These are phyloP conservation scores for Atethmia centrago DNA, from an alignment of 2,888 invertebrate species.

Conservation along the genomic window DNA sequence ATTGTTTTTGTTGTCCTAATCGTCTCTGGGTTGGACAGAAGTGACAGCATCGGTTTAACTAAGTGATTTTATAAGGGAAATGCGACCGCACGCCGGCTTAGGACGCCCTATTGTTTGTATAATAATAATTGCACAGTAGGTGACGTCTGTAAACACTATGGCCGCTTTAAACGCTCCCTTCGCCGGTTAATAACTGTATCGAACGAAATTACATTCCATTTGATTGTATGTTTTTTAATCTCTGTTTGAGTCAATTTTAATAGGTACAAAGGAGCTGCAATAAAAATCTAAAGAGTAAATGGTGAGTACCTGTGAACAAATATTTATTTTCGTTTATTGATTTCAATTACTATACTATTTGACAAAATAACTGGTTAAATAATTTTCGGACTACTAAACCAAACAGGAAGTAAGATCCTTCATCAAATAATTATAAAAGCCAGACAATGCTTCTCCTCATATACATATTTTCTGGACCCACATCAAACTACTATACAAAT, in stretches of 20 bases:
- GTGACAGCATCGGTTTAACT: constrained; percentile 79
- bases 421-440: background rate
- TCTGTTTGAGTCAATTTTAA: constrained; percentile 20
- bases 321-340: background rate
- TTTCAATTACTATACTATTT: background rate
- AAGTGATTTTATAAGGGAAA: constrained; percentile 80
- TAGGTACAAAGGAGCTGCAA: background rate
- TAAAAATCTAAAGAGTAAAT: background rate
- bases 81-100: constrained; percentile 66
- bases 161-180: constrained; percentile 31
- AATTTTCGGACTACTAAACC: background rate
- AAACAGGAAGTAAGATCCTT: background rate
- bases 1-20: constrained; percentile 75
- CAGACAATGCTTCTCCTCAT: background rate
- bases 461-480: background rate
- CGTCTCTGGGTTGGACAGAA: constrained; percentile 71
- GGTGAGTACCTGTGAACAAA: background rate
- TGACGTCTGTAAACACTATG: constrained; percentile 56
- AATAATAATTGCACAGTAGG: constrained; percentile 66
- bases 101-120: constrained; percentile 62
- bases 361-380: background rate
- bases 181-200: constrained; percentile 48
- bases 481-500: constrained; percentile 14
- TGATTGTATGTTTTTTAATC: constrained; percentile 22
- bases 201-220: constrained; percentile 38